A percentile compares a stretch with the other conserved stretches of the same genome.
These are phyloP conservation scores for Gryon sp. DNA, from an alignment of 1,140 invertebrate species.

Conservation along the genomic window DNA sequence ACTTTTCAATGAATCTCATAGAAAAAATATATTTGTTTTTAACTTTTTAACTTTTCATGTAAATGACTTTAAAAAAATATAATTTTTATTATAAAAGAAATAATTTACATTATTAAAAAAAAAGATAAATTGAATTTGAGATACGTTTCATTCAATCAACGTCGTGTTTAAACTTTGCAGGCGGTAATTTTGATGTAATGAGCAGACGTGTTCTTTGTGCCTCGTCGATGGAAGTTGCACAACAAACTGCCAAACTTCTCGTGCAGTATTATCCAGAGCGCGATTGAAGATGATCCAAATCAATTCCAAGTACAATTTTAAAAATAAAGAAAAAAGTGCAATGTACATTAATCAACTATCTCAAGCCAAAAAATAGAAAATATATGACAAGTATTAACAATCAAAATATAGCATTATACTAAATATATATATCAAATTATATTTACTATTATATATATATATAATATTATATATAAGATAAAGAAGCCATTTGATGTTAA, in stretches of 20 bases:
- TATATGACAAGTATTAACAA: too few species aligned
- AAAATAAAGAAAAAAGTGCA: conserved; percentile 3
- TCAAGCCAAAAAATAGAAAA: too few species aligned
- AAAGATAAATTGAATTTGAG: too few species aligned
- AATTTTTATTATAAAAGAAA: conserved; percentile 12
- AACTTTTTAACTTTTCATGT: too few species aligned
- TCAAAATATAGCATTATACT: too few species aligned
- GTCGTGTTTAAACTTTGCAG: conserved; percentile 76
- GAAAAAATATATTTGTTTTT: not conserved
- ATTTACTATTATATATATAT: too few species aligned
- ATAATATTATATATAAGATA: too few species aligned
- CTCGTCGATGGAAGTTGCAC: conserved; percentile 85
- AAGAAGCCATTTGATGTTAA: conserved; percentile 38
- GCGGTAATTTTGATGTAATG: conserved; percentile 89
- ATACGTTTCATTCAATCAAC: too few species aligned
- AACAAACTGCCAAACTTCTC: conserved; percentile 83
- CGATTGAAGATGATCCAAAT: conserved; percentile 74
- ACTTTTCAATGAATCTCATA: not conserved
- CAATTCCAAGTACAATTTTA: not conserved
- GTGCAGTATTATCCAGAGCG: conserved; percentile 85
- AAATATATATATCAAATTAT: too few species aligned
- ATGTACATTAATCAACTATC: conserved; percentile 17
- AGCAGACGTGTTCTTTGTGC: conserved; percentile 90
- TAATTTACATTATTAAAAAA: too few species aligned
- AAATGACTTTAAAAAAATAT: too few species aligned